A percentile compares a stretch with the other conserved stretches of the same genome.
phyloP scores from a whole-genome alignment of 1,140 invertebrate genomes.

The Radopholus similis region DNA sequence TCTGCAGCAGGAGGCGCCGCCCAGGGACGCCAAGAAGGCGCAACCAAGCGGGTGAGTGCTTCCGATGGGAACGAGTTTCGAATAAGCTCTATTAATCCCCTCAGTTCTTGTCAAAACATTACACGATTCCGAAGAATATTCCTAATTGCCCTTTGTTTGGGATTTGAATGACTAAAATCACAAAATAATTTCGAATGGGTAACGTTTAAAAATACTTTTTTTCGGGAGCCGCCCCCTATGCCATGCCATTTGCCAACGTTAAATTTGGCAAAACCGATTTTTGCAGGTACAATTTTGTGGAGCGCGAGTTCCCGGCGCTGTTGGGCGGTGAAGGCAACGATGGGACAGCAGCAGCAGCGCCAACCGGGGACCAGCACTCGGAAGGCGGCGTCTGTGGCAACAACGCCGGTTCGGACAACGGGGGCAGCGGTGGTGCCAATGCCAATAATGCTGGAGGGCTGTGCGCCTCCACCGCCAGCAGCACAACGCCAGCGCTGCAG shows the following conservation, averaged over 20 bases:
- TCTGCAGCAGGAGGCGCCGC: no score
- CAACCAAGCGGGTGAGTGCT: no score
- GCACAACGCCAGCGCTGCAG: background rate
- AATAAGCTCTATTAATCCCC: no score
- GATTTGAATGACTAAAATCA: background rate
- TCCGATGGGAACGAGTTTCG: no score
- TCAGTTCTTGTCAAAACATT: no score
- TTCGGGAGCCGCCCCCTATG: background rate
- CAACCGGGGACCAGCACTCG: no score
- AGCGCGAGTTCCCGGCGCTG: slow-evolving; percentile 18
- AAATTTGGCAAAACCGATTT: slow-evolving; percentile 1
- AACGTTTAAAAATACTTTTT: background rate
- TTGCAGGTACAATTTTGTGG: slow-evolving; percentile 23
- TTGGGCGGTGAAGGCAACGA: slow-evolving; percentile 7
- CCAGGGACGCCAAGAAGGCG: no score
- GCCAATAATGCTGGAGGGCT: background rate
- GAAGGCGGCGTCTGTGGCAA: background rate
- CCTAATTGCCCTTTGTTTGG: no score
- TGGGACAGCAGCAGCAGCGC: background rate
- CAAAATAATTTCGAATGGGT: background rate
- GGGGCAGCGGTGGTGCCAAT: background rate
- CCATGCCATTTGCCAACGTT: background rate
- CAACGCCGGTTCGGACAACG: background rate
- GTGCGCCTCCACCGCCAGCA: background rate
- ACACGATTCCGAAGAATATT: no score